phyloP scores from a whole-genome alignment of 2,797 vertebrate genomes.

The Rachycentron canadum region DNA sequence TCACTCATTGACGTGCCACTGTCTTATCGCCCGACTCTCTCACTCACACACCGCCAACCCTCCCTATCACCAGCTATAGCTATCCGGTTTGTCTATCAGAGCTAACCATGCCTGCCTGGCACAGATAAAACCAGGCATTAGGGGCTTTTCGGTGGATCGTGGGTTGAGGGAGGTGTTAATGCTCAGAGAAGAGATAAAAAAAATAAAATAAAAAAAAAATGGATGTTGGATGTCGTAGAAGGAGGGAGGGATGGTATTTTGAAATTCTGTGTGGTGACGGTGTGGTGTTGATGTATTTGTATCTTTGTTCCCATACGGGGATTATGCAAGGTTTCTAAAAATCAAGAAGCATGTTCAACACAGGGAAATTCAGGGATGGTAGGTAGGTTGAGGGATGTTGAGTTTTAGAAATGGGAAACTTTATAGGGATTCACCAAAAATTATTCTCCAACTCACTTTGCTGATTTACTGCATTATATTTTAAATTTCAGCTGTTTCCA shows the following conservation, averaged over 20 bases:
- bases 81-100: conserved; percentile 72
- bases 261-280: conserved; percentile 17
- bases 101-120: conserved; percentile 72
- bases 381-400: conserved; percentile 18
- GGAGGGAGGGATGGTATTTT: conserved; percentile 6
- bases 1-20: conserved; percentile 57
- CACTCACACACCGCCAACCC: conserved; percentile 38
- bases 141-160: conserved; percentile 54
- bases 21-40: conserved; percentile 70
- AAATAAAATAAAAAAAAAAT: conserved; percentile 14
- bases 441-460: conserved; percentile 20
- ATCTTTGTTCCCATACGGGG: conserved; percentile 18
- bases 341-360: conserved; percentile 7
- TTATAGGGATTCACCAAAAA: not conserved
- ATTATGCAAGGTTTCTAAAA: conserved; percentile 33
- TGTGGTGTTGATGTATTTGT: conserved; percentile 32
- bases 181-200: conserved; percentile 42
- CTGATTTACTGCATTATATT: conserved; percentile 16
- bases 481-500: conserved; percentile 21
- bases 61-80: conserved; percentile 57
- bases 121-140: conserved; percentile 69
- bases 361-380: conserved; percentile 12
- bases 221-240: conserved; percentile 28
- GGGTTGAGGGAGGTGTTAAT: conserved; percentile 56
- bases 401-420: conserved; percentile 26